Conservation (phyloP, 2,888 invertebrate species). For the Seira ritae region DNA sequence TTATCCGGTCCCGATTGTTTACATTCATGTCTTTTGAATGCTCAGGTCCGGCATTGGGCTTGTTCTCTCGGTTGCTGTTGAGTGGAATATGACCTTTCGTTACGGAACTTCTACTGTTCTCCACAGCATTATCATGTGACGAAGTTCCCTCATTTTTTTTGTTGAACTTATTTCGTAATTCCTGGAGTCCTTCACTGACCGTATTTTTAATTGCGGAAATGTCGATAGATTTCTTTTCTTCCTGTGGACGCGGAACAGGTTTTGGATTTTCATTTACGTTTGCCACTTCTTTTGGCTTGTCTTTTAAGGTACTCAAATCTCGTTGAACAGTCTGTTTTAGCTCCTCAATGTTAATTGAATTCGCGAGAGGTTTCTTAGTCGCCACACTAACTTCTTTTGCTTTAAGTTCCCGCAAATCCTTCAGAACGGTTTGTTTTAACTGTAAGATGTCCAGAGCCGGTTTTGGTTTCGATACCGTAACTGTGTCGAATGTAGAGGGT, state of each 20-base stretch:
- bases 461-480: neutral
- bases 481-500: neutral
- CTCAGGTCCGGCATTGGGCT: too few species aligned
- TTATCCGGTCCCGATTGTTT: neutral
- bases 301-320: conserved; percentile 14
- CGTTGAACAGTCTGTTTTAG: conserved; percentile 31
- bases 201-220: neutral
- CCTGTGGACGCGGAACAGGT: neutral
- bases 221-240: neutral
- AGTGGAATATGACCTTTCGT: too few species aligned
- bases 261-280: neutral
- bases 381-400: neutral
- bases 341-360: conserved; percentile 18
- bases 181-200: neutral
- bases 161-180: conserved; percentile 15
- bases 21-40: too few species aligned
- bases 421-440: conserved; percentile 21
- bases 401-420: conserved; percentile 26
- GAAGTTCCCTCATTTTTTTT: too few species aligned
- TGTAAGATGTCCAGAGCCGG: neutral
- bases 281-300: neutral
- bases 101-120: too few species aligned
- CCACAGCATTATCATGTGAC: too few species aligned
- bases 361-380: neutral
- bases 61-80: too few species aligned